Conservation (phyloP, 2,113 vertebrate species). For the Chionomys nivalis region DNA sequence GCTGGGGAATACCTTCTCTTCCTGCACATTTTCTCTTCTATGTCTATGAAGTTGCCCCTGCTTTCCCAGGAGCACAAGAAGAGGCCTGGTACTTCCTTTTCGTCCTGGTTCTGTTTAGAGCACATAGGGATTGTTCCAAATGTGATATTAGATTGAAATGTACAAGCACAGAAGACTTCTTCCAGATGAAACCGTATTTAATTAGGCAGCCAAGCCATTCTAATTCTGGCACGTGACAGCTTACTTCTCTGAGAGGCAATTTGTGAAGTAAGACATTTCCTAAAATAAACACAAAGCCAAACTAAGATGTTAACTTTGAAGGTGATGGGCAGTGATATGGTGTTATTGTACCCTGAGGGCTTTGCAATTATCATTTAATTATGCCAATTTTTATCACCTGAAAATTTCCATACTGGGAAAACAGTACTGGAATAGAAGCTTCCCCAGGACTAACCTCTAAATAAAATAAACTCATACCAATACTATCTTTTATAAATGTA, state of each 20-base stretch:
- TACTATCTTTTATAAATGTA: background rate
- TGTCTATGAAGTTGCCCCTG: background rate
- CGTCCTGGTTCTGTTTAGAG: slow-evolving; percentile 25
- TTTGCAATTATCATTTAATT: slow-evolving; percentile 36
- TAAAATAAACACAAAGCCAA: slow-evolving; percentile 63
- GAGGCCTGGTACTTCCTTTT: background rate
- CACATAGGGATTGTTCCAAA: slow-evolving; percentile 28
- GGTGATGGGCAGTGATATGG: background rate
- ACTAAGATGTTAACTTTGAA: slow-evolving; percentile 41
- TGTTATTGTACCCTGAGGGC: background rate
- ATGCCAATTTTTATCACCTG: background rate
- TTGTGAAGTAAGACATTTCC: slow-evolving; percentile 37
- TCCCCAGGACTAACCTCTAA: background rate
- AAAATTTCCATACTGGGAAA: background rate
- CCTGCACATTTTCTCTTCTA: background rate
- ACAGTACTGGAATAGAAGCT: slow-evolving; percentile 14
- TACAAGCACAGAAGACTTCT: slow-evolving; percentile 41
- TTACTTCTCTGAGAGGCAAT: slow-evolving; percentile 48
- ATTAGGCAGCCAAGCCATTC: slow-evolving; percentile 65
- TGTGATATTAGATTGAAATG: slow-evolving; percentile 57
- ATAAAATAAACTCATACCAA: background rate
- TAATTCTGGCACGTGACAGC: slow-evolving; percentile 59
- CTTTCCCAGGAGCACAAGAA: background rate
- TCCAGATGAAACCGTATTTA: slow-evolving; percentile 60
- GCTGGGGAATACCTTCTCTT: rapidly evolving